Conservation (phyloP, 2,888 invertebrate genomes). For the Aporophyla lueneburgensis region DNA sequence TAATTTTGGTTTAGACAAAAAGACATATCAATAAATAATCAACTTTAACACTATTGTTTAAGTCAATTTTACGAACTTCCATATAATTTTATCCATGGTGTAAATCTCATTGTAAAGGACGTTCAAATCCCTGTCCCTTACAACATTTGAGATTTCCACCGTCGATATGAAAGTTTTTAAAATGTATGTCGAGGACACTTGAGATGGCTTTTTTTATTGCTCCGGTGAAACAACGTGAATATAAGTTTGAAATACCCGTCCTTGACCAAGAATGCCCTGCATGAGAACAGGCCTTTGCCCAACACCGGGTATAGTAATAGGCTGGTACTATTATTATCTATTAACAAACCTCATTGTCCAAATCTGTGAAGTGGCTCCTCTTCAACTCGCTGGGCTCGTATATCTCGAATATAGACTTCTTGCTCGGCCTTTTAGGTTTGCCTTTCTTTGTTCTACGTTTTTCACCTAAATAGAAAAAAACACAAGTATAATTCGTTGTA, state of each 20-base stretch:
- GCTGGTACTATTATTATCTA: neutral
- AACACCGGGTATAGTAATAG: neutral
- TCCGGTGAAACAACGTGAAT: neutral
- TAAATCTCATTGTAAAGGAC: no score
- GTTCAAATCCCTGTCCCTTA: no score
- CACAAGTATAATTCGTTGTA: no score
- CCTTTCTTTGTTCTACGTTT: conserved; percentile 94
- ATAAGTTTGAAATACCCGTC: neutral
- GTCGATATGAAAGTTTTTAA: neutral
- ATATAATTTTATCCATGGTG: no score
- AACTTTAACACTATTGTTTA: neutral
- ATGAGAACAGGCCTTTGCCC: neutral
- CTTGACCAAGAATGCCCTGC: neutral
- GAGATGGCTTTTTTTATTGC: neutral
- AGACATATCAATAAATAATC: neutral
- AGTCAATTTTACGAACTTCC: no score
- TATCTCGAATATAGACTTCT: conserved; percentile 97
- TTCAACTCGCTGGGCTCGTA: conserved; percentile 99
- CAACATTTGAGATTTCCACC: no score
- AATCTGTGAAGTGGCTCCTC: conserved; percentile 98
- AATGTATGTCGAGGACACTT: neutral
- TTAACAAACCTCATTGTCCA: conserved; percentile 94
- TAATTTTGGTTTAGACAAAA: neutral
- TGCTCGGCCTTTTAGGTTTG: conserved; percentile 94
- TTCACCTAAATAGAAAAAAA: conserved; percentile 80